These are phyloP conservation scores for Podabrus alpinus DNA, from an alignment of 2,888 invertebrate genomes.

Conservation along the genomic window DNA sequence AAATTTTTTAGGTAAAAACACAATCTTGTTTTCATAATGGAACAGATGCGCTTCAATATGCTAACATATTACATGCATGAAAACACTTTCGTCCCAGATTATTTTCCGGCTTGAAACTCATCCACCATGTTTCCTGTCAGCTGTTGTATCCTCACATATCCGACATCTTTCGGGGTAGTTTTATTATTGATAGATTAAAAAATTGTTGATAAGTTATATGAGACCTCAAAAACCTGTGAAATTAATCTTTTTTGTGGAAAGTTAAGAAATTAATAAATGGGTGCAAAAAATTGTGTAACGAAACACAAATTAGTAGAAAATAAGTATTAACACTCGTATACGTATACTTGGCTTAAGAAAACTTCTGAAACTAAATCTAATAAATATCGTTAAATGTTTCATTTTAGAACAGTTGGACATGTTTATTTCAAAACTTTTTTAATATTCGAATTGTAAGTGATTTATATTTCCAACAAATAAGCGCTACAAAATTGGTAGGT, in stretches of 20 bases:
- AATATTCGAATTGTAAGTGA: slow-evolving; percentile 31
- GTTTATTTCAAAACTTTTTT: slow-evolving; percentile 33
- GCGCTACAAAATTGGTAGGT: slow-evolving; percentile 18
- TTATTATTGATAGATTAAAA: slow-evolving; percentile 4
- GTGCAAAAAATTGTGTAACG: neutral
- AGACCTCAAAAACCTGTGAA: neutral
- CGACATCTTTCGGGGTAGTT: slow-evolving; percentile 14
- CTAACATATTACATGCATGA: slow-evolving; percentile 31
- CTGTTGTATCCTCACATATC: slow-evolving; percentile 19
- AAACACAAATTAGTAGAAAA: neutral
- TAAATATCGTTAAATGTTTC: slow-evolving; percentile 31
- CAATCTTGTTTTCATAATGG: slow-evolving; percentile 26
- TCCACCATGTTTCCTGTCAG: slow-evolving; percentile 25
- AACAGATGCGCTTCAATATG: slow-evolving; percentile 30
- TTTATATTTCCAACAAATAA: slow-evolving; percentile 23
- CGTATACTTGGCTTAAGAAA: slow-evolving; percentile 3
- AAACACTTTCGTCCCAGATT: slow-evolving; percentile 27
- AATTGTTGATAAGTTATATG: neutral
- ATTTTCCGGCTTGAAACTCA: slow-evolving; percentile 26
- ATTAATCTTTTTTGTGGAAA: neutral
- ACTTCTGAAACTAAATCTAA: slow-evolving; percentile 14
- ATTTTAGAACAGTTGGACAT: slow-evolving; percentile 28
- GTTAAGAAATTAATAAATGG: neutral
- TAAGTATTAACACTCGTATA: neutral
- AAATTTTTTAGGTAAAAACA: slow-evolving; percentile 23